Percentiles rank a stretch among this genome's conserved stretches.
These are phyloP conservation scores for Rotaria sp. DNA, from an alignment of 2,888 invertebrate genomes.

Conservation along the genomic window DNA sequence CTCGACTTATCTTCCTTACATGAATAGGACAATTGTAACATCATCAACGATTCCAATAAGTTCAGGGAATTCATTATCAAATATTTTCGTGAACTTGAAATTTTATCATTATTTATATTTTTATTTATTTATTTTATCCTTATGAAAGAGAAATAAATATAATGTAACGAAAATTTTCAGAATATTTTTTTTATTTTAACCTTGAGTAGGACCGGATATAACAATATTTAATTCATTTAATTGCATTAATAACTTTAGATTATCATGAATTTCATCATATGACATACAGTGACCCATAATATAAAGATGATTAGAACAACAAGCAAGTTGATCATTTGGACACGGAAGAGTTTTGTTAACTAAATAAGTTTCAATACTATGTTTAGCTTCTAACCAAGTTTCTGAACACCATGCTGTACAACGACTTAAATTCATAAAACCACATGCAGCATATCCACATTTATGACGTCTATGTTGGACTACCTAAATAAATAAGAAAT, in stretches of 20 bases:
- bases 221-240: slow-evolving; percentile 34
- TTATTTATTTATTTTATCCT: not conserved
- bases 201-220: not conserved
- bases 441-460: slow-evolving; percentile 37
- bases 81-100: not conserved
- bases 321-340: slow-evolving; percentile 23
- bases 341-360: slow-evolving; percentile 18
- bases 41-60: not conserved
- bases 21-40: not conserved
- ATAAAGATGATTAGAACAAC: slow-evolving; percentile 31
- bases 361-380: slow-evolving; percentile 33
- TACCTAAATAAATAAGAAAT: not conserved
- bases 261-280: slow-evolving; percentile 31
- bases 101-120: not conserved
- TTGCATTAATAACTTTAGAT: slow-evolving; percentile 28
- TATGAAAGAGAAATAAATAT: not conserved
- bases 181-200: not conserved
- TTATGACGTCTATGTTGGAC: slow-evolving; percentile 20
- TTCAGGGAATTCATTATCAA: no score
- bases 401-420: slow-evolving; percentile 31
- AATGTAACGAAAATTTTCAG: no score
- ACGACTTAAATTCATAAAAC: slow-evolving; percentile 32
- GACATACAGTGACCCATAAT: slow-evolving; percentile 36
- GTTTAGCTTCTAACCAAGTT: not conserved
- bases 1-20: not conserved